Evolutionary conservation across 2,888 invertebrate genomes (phyloP).

Genomic region (Latheticus oryzae): DNA sequence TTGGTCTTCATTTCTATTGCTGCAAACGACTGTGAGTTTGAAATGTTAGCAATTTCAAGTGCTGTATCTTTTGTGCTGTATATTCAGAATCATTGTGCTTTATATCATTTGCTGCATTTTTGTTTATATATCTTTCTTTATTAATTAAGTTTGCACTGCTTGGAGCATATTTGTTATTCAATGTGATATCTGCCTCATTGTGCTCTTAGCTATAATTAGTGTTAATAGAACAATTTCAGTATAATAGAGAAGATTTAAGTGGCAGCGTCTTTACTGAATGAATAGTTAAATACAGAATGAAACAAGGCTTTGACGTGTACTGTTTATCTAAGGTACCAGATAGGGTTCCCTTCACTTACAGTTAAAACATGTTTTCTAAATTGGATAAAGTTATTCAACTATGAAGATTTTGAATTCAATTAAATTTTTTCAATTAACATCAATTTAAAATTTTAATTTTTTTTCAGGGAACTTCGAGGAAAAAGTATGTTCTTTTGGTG

Average conservation of each 20-base stretch:
- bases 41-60: too few relatives aligned
- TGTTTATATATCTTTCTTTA: too few relatives aligned
- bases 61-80: too few relatives aligned
- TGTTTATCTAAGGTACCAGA: too few relatives aligned
- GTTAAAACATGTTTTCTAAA: too few relatives aligned
- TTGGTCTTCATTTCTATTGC: too few relatives aligned
- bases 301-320: slow-evolving; percentile 20
- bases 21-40: too few relatives aligned
- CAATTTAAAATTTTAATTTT: not conserved
- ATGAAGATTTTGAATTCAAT: too few relatives aligned
- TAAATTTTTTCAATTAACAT: too few relatives aligned
- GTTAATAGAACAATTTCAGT: slow-evolving; percentile 30
- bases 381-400: not conserved
- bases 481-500: slow-evolving; percentile 78
- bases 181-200: slow-evolving; percentile 12
- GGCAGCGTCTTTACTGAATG: slow-evolving; percentile 6
- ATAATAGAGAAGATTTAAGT: slow-evolving; percentile 8
- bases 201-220: slow-evolving; percentile 24
- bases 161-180: slow-evolving; percentile 15
- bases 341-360: too few relatives aligned
- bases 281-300: slow-evolving; percentile 20
- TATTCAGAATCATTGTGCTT: too few relatives aligned
- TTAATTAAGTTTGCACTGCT: not conserved
- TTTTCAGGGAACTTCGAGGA: slow-evolving; percentile 74
- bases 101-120: too few relatives aligned